Evolutionary conservation across 2,888 invertebrate species (phyloP).

Genomic region (Apamea anceps): DNA sequence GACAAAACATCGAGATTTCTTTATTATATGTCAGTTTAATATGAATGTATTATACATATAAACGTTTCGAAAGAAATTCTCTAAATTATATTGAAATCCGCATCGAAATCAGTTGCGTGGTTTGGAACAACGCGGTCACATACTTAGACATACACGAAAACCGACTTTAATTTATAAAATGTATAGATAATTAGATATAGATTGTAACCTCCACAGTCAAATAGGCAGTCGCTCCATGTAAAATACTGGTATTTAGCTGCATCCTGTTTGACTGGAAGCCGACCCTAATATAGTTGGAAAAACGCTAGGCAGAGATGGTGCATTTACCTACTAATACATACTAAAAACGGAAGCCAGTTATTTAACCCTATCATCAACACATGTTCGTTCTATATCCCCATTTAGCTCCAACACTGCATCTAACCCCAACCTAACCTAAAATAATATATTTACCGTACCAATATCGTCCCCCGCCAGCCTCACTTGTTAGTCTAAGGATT

Average conservation of each 20-base stretch:
- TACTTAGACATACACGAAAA: too few species aligned
- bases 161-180: too few species aligned
- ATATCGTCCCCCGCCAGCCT: conserved; percentile 23
- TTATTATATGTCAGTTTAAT: too few species aligned
- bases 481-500: conserved; percentile 53
- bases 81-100: too few species aligned
- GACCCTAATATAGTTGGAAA: background rate
- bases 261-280: background rate
- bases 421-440: conserved; percentile 4
- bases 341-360: background rate
- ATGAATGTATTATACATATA: too few species aligned
- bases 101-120: too few species aligned
- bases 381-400: background rate
- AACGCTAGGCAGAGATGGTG: background rate
- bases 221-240: too few species aligned
- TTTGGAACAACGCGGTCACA: too few species aligned
- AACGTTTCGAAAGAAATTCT: too few species aligned
- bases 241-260: background rate
- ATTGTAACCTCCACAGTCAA: too few species aligned
- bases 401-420: background rate
- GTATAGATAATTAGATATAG: too few species aligned
- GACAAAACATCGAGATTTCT: too few species aligned
- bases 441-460: conserved; percentile 22
- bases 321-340: background rate
- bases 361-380: background rate